Evolutionary conservation across 64 coral and sea anemone species (phyloP).

Genomic region (Pocillopora damicornis): DNA sequence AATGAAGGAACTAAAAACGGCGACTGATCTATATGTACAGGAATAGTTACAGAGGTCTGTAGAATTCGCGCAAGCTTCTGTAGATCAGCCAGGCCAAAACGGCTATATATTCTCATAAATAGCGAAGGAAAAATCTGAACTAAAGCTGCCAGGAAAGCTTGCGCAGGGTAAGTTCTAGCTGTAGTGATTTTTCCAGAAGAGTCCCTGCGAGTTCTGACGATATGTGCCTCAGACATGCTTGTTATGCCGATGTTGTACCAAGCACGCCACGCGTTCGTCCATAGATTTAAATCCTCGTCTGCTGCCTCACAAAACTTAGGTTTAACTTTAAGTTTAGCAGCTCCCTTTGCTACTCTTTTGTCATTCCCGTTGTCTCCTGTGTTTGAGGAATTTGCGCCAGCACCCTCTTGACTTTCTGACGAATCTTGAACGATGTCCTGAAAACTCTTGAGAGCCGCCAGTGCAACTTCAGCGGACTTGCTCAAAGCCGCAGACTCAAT

Average conservation of each 20-base stretch:
- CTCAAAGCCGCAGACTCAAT: slow-evolving; percentile 91
- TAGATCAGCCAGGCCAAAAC: slow-evolving; percentile 93
- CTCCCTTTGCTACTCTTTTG: slow-evolving; percentile 42
- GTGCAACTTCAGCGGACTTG: slow-evolving; percentile 87
- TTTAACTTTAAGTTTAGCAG: slow-evolving; percentile 74
- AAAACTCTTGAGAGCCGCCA: slow-evolving; percentile 94
- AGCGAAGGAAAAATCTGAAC: slow-evolving; percentile 88
- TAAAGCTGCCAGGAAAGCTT: slow-evolving; percentile 76
- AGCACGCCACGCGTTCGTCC: slow-evolving; percentile 88
- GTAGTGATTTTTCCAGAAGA: slow-evolving; percentile 71
- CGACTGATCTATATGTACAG: slow-evolving; percentile 75
- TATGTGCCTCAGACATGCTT: slow-evolving; percentile 42
- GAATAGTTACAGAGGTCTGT: slow-evolving; percentile 61
- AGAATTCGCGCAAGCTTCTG: slow-evolving; percentile 87
- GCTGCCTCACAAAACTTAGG: slow-evolving; percentile 94
- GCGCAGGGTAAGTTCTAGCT: slow-evolving; percentile 59
- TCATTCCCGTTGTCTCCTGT: slow-evolving; percentile 20
- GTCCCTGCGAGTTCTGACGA: slow-evolving; percentile 65
- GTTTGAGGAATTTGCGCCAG: slow-evolving; percentile 2
- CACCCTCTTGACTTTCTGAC: slow-evolving; percentile 20
- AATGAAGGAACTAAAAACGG: slow-evolving; percentile 86
- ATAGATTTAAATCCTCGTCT: slow-evolving; percentile 89
- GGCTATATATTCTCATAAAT: slow-evolving; percentile 83
- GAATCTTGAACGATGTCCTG: slow-evolving; percentile 94
- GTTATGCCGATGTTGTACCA: slow-evolving; percentile 90